Base-by-base conservation (phyloP, 2,113 vertebrate genomes). In the Proteles cristata region DNA sequence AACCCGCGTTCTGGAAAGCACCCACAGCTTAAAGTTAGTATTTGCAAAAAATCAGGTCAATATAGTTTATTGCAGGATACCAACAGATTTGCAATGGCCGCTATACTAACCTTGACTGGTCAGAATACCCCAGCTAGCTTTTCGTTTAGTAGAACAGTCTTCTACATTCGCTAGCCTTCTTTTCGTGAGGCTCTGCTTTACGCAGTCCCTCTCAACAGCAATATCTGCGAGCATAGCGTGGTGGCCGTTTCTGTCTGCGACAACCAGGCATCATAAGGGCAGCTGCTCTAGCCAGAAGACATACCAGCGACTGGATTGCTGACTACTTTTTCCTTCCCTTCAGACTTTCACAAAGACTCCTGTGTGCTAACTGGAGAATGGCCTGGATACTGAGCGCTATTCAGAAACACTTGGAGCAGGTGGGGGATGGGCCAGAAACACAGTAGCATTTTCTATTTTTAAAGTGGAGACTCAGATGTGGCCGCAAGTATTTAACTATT, bases 21-120 rank as follows among this genome's bases (percentile, higher is more conserved):
- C 17, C 82, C 92, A 50, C 31, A 55, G 23, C 80, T 96, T 83
- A 92, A n/a, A 96, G 96, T 97, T 96, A 96, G 90, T 96, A 96
- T 92, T 88, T 69, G 83, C 43, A 91, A 94, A 98, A 97, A 98
- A 97, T 2, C 31, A 97, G 87, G 55, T 96, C 98, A 97, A 65
- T 43, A 65, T 39, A 25, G 50, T 94, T 74, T 76, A 97, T 69
- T 97, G 88, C 82, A 84, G 90, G 17, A 65, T 45, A 68, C 73
- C 63, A 21, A 43, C 10, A 0, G 69, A 66, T 90, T 90, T 74
- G 97, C 90, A 97, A 96, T 58, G 97, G 94, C 97, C 93, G 94
- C 98, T 98, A 1, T 98, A 99, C 99, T 99, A 98, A 99, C 99
- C 99, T 99, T 99, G 99, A 98, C 99, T 99, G 96, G 99, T 99